Evolutionary conservation across 1,140 invertebrate species (phyloP).

Genomic region (Pteromalus puparum): DNA sequence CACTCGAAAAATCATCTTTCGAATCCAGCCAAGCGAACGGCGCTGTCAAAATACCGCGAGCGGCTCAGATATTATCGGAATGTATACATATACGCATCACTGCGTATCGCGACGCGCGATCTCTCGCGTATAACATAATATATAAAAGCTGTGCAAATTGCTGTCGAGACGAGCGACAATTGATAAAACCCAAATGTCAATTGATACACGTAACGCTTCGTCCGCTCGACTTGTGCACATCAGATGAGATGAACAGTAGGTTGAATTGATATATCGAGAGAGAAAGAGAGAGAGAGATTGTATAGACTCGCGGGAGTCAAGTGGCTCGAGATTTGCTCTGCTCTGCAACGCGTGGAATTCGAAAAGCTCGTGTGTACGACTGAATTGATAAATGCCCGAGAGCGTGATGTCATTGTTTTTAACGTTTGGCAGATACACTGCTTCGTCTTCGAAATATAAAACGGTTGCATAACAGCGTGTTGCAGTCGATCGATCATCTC

Average conservation of each 20-base stretch:
- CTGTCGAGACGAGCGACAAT: constrained; percentile 10
- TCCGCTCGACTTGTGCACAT: neutral
- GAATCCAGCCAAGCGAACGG: neutral
- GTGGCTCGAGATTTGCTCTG: neutral
- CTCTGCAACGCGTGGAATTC: neutral
- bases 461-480: too few species aligned
- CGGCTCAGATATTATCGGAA: neutral
- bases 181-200: constrained; percentile 26
- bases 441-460: neutral
- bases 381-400: neutral
- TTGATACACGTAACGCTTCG: constrained; percentile 25
- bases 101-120: neutral
- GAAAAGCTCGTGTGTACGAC: neutral
- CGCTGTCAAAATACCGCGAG: neutral
- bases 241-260: neutral
- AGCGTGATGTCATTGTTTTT: neutral
- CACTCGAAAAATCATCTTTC: neutral
- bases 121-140: neutral
- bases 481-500: neutral
- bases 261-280: neutral
- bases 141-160: neutral
- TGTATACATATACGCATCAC: neutral
- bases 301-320: neutral
- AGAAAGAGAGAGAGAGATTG: too few species aligned
- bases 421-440: neutral